Percentiles rank a stretch among this genome's conserved stretches.
phyloP scores from a whole-genome alignment of 1,140 invertebrate species.

The Tetramorium parvispinum region DNA sequence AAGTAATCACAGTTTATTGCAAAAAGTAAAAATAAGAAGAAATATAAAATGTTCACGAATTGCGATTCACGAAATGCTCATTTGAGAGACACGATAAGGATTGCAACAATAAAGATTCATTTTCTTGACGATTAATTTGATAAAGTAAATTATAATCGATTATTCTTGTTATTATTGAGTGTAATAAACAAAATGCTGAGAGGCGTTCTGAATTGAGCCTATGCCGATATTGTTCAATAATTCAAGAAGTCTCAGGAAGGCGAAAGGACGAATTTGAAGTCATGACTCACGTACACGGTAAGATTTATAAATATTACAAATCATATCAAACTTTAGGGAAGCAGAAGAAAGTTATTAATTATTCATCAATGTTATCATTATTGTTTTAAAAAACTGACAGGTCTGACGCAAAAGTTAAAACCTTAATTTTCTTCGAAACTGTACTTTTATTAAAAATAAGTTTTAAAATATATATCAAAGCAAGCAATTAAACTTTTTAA shows the following conservation, averaged over 20 bases:
- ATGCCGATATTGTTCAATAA: neutral
- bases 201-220: neutral
- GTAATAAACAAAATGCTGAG: constrained; percentile 30
- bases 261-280: constrained; percentile 38
- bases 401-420: neutral
- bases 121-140: constrained; percentile 24
- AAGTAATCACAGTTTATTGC: neutral
- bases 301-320: constrained; percentile 25
- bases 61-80: neutral
- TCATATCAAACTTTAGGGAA: neutral
- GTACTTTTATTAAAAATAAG: neutral
- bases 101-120: neutral
- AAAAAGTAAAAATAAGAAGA: neutral
- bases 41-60: constrained; percentile 3
- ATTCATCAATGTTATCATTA: neutral
- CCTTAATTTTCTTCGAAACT: neutral
- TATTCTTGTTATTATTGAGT: neutral
- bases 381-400: neutral
- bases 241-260: neutral
- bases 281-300: constrained; percentile 66
- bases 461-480: neutral
- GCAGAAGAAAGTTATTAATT: neutral
- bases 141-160: neutral
- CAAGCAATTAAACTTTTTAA: neutral
- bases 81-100: neutral